Evolutionary conservation across 2,797 vertebrate species (phyloP).

Genomic region (Chromobotia macracanthus): DNA sequence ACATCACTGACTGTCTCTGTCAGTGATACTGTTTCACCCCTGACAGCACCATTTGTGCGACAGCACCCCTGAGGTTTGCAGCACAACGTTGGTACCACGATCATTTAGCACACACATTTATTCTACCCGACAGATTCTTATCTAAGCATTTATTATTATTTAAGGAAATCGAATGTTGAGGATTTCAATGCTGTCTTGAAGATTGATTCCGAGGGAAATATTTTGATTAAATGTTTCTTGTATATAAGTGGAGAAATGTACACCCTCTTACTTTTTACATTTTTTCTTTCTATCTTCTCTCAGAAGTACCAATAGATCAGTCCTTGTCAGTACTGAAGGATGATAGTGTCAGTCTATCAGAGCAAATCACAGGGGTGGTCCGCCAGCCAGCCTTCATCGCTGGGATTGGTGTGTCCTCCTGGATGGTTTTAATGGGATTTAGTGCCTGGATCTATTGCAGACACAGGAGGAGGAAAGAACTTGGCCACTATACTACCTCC

Average conservation of each 20-base stretch:
- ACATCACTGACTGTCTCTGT: too few relatives aligned
- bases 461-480: conserved; percentile 85
- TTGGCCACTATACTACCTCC: conserved; percentile 94
- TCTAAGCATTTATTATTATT: background rate
- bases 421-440: conserved; percentile 82
- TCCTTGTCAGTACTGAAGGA: conserved; percentile 65
- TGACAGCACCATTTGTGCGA: too few relatives aligned
- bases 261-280: background rate
- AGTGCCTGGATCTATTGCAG: conserved; percentile 80
- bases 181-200: background rate
- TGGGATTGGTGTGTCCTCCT: conserved; percentile 90
- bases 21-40: too few relatives aligned
- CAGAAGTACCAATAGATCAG: conserved; percentile 71
- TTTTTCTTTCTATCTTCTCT: conserved; percentile 9
- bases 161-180: background rate
- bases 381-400: conserved; percentile 95
- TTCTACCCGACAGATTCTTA: conserved; percentile 11
- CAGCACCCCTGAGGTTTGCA: too few relatives aligned
- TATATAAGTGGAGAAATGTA: background rate
- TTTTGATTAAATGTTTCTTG: conserved; percentile 1
- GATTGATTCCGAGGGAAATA: conserved; percentile 8
- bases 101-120: conserved; percentile 20
- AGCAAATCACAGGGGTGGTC: conserved; percentile 91
- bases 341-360: conserved; percentile 80
- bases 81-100: background rate